Conservation (phyloP, 1,140 invertebrate species). For the Macrosteles quadrilineatus region DNA sequence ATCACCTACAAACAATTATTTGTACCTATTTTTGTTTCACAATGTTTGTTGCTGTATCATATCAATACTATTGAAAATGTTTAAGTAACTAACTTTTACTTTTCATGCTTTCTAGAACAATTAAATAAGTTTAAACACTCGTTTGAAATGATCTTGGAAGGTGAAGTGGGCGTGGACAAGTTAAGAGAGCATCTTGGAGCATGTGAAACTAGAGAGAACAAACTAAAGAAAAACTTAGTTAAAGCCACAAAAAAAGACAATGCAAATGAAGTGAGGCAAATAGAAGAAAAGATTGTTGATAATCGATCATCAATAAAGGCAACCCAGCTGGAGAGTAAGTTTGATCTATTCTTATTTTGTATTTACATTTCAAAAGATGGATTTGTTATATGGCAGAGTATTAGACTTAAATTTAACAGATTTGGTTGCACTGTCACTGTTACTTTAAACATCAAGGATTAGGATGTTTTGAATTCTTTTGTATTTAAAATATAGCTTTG, state of each 20-base stretch:
- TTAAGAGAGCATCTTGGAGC: not conserved
- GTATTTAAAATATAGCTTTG: not conserved
- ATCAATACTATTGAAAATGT: too few relatives aligned
- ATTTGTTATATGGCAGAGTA: not conserved
- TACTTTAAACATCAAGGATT: too few relatives aligned
- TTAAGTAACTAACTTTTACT: too few relatives aligned
- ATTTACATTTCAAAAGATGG: not conserved
- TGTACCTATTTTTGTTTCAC: too few relatives aligned
- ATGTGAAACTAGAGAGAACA: not conserved
- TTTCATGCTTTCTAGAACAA: not conserved
- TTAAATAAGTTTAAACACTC: not conserved
- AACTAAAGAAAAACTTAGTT: constrained; percentile 1
- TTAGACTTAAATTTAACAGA: not conserved
- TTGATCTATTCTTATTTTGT: not conserved
- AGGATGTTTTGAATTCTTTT: not conserved
- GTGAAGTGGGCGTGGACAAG: not conserved
- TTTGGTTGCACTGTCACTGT: too few relatives aligned
- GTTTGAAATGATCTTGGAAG: constrained; percentile 7
- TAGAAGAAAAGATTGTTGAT: constrained; percentile 4
- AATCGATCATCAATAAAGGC: not conserved
- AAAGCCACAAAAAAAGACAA: not conserved
- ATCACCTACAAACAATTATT: too few relatives aligned
- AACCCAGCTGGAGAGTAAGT: not conserved
- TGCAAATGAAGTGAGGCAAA: not conserved
- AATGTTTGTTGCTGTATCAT: too few relatives aligned